Conservation (phyloP, 1,140 invertebrate genomes). For the roundworm (Caenorhabditis elegans) region DNA sequence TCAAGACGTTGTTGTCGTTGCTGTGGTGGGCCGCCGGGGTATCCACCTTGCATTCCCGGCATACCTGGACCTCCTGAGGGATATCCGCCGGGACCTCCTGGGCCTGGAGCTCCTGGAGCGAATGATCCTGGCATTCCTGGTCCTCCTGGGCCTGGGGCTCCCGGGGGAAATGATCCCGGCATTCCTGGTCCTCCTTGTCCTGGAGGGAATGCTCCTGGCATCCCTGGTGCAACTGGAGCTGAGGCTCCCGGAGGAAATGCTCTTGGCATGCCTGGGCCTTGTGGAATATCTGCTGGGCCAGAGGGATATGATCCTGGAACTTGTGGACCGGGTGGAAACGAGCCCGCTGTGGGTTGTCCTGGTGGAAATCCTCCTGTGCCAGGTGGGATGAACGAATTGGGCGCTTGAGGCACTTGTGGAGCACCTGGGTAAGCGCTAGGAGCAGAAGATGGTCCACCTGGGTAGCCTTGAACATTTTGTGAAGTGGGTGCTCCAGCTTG, state of each 20-base stretch:
- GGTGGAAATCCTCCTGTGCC: background rate
- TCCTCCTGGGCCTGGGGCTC: background rate
- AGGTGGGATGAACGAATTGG: no score
- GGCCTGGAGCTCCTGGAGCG: background rate
- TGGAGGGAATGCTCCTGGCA: background rate
- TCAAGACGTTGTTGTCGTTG: constrained; percentile 56
- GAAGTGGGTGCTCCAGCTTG: background rate
- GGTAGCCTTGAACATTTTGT: no score
- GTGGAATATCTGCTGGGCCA: background rate
- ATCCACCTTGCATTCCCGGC: constrained; percentile 20
- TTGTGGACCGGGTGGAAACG: background rate
- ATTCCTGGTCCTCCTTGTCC: background rate
- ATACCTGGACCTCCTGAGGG: background rate
- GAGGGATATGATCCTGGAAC: background rate
- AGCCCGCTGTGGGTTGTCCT: background rate
- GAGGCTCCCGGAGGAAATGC: background rate
- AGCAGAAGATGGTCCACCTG: no score
- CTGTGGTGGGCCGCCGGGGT: constrained; percentile 38
- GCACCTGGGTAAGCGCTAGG: background rate
- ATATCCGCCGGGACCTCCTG: background rate
- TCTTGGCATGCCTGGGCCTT: background rate
- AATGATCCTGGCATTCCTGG: background rate
- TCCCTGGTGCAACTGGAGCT: background rate
- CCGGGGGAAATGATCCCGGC: background rate
- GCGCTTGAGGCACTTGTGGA: no score